Evolutionary conservation across 2,113 vertebrate genomes (phyloP), one percentile per base, ranked within the genome.

Genomic region (Butorides virescens): DNA sequence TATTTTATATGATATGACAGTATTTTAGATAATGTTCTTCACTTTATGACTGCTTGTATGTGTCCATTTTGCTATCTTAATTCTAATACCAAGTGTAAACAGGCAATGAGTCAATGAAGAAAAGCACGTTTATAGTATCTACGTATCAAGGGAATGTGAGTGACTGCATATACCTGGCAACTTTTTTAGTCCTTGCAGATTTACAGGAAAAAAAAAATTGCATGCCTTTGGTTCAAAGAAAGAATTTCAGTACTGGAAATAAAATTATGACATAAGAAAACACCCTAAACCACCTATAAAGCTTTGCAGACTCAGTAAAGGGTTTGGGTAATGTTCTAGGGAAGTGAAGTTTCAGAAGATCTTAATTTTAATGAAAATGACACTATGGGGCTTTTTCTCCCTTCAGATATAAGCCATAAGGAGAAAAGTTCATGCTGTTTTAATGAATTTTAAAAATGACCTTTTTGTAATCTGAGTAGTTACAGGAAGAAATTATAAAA

Each of bases 401-500:
- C 20, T 93, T 82, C 36, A 79, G 4, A 70, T 93, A 49, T 19
- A 86, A 77, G 29, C 16, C 13, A 29, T 12, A 9, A 87, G 88
- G 32, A 49, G 44, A 85, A 80, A 92, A 77, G 52, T 63, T 91
- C 18, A 29, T 72, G 61, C 44, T 86, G 61, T 72, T 95, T 61
- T 65, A 92, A 87, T 93, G 34, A 89, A 78, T 85, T 87, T 82
- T 18, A 16, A 91, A 91, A 89, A 56, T 85, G 10, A 90, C 80
- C 70, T 91, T 95, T 95, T 78, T 3, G 2, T 87, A 82, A 49
- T 94, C 21, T 10, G 42, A 52, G 46, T 44, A 82, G n/a, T 81
- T 92, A 65, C 34, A 75, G 74, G 19, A 87, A 74, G 61, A 82
- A 87, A 72, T 75, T 15, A 49, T 68, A 20, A 87, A 86, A 66